A percentile compares a stretch with the other conserved stretches of the same genome.
These are phyloP conservation scores for Synanthedon myopaeformis DNA, from an alignment of 2,888 invertebrate genomes.

Conservation along the genomic window DNA sequence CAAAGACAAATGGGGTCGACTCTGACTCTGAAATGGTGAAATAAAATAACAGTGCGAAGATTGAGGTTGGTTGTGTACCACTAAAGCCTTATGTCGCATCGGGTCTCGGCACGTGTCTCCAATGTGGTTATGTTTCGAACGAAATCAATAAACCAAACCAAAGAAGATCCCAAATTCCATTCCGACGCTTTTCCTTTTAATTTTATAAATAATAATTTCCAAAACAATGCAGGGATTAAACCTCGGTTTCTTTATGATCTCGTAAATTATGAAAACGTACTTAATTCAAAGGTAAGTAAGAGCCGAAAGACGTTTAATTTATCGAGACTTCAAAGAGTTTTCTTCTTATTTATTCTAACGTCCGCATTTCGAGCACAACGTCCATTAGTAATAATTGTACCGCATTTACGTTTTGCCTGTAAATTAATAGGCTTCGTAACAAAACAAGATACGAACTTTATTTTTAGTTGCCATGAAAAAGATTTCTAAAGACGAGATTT, in stretches of 20 bases:
- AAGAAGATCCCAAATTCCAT: background rate
- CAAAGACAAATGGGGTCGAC: constrained; percentile 68
- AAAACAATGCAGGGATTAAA: constrained; percentile 6
- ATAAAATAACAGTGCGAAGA: constrained; percentile 58
- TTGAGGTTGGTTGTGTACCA: constrained; percentile 29
- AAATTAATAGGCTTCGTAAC: constrained; percentile 1
- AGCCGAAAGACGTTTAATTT: constrained; percentile 7
- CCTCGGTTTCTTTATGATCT: constrained; percentile 5
- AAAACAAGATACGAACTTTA: background rate
- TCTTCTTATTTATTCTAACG: constrained; percentile 11
- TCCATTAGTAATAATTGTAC: constrained; percentile 20
- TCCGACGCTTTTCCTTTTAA: constrained; percentile 3
- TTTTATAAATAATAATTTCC: constrained; percentile 2
- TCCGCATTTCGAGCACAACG: constrained; percentile 15
- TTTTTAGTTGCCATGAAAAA: background rate
- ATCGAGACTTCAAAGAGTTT: constrained; percentile 7
- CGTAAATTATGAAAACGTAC: constrained; percentile 5
- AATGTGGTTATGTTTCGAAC: constrained; percentile 22
- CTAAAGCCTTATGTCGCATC: constrained; percentile 9
- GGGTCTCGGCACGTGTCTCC: constrained; percentile 30
- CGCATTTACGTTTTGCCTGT: constrained; percentile 14
- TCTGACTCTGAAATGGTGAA: constrained; percentile 57
- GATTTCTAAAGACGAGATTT: too few species aligned
- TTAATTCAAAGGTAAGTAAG: constrained; percentile 1
- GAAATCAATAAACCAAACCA: constrained; percentile 13